These are phyloP conservation scores for Leptarthrus brevirostris DNA, from an alignment of 2,888 invertebrate genomes.

Conservation along the genomic window DNA sequence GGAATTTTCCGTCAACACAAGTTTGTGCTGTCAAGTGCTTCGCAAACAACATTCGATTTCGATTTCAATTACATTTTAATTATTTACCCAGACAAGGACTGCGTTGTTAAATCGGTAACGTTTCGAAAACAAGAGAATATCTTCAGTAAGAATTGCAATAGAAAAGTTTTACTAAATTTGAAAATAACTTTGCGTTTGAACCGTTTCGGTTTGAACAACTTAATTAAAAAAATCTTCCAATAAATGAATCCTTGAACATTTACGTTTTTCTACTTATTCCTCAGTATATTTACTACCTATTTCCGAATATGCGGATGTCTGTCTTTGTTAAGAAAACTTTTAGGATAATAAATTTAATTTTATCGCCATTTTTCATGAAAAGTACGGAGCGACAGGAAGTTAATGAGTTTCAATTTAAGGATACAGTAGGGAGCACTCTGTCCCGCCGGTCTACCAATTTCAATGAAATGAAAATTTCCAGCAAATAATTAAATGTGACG, in stretches of 20 bases:
- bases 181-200: no score
- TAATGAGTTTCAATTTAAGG: constrained; percentile 33
- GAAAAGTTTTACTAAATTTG: no score
- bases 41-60: constrained; percentile 38
- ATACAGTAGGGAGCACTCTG: background rate
- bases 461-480: background rate
- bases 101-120: constrained; percentile 26
- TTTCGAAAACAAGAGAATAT: constrained; percentile 3
- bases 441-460: background rate
- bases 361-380: constrained; percentile 23
- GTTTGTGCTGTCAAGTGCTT: constrained; percentile 34
- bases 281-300: background rate
- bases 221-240: no score
- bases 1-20: constrained; percentile 3
- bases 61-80: constrained; percentile 45
- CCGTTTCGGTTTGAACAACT: no score
- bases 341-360: constrained; percentile 34
- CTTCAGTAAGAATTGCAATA: background rate
- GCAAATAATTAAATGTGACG: constrained; percentile 21
- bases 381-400: constrained; percentile 26
- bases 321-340: background rate
- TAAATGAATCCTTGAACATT: no score
- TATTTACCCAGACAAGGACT: constrained; percentile 41
- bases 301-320: background rate
- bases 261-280: no score